These are phyloP conservation scores for Hyppa rectilinea DNA, from an alignment of 2,888 invertebrate genomes.

Conservation along the genomic window DNA sequence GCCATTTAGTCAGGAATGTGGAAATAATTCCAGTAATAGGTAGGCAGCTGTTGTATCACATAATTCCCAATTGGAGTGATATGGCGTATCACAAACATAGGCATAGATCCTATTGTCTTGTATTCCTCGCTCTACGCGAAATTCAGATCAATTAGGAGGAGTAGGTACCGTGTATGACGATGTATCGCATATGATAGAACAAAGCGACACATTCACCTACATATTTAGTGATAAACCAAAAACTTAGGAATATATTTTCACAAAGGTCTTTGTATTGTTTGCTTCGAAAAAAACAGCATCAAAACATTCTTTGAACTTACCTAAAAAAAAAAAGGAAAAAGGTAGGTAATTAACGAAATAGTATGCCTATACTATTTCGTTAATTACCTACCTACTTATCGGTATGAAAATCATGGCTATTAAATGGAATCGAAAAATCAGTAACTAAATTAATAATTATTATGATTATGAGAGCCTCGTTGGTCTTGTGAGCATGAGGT, in stretches of 20 bases:
- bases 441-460: background rate
- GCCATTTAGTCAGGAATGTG: background rate
- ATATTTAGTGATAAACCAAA: background rate
- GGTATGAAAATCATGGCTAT: no score
- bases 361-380: no score
- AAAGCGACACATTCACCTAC: background rate
- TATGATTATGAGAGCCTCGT: no score
- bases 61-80: background rate
- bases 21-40: background rate
- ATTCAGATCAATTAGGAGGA: conserved; percentile 27
- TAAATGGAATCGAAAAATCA: background rate
- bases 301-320: background rate
- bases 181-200: background rate
- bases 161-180: background rate
- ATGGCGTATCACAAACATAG: background rate
- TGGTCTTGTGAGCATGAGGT: no score
- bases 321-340: background rate
- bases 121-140: background rate
- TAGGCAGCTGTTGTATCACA: background rate
- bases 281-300: background rate
- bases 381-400: no score
- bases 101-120: background rate
- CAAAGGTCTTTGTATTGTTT: background rate
- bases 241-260: background rate
- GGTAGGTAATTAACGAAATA: background rate